Evolutionary conservation across 2,888 invertebrate species (phyloP).

Genomic region (Mechanitis mazaeus): DNA sequence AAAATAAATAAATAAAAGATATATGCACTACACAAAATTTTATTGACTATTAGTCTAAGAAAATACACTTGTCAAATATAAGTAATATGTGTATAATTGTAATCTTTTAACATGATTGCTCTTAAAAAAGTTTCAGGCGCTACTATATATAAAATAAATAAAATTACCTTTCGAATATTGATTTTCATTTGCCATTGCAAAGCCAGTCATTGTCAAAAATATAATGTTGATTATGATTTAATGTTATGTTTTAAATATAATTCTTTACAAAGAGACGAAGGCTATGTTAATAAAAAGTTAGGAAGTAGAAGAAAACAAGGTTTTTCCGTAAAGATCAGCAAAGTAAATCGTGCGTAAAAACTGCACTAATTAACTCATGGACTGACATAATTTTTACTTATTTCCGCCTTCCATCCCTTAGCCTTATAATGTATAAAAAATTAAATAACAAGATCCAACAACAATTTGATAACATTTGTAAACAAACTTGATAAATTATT

Average conservation of each 20-base stretch:
- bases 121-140: background rate
- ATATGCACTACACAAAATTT: no score
- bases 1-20: no score
- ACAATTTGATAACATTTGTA: no score
- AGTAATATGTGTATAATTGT: background rate
- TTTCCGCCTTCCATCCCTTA: no score
- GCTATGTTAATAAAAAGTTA: constrained; percentile 36
- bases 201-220: constrained; percentile 35
- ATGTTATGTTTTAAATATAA: constrained; percentile 62
- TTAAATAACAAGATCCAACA: background rate
- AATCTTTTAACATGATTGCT: background rate
- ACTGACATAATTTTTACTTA: background rate
- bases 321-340: constrained; percentile 35
- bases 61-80: no score
- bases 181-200: constrained; percentile 40
- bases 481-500: no score
- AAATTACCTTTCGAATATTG: constrained; percentile 12
- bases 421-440: no score
- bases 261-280: constrained; percentile 37
- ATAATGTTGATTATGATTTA: constrained; percentile 52
- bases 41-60: no score
- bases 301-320: constrained; percentile 38
- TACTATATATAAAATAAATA: background rate
- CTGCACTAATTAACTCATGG: background rate
- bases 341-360: constrained; percentile 48